A percentile compares a stretch with the other conserved stretches of the same genome.
Evolutionary conservation across 2,888 invertebrate species (phyloP).

Genomic region (Phania funesta): DNA sequence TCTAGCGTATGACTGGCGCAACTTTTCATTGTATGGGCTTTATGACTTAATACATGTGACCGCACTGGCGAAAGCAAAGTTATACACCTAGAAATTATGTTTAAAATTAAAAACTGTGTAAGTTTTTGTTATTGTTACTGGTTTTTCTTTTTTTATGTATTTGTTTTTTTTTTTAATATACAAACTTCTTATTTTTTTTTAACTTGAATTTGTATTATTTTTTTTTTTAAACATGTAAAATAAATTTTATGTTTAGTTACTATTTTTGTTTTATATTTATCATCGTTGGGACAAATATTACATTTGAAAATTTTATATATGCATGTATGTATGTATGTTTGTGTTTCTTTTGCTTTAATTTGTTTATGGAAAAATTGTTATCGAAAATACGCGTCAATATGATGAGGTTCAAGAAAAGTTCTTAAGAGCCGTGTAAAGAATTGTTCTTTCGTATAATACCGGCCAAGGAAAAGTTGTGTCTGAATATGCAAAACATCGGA

Average conservation of each 20-base stretch:
- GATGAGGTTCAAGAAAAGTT: background rate
- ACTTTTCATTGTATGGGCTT: no score
- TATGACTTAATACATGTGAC: no score
- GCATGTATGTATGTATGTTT: constrained; percentile 8
- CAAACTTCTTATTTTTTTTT: constrained; percentile 43
- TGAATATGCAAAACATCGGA: no score
- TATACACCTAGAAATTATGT: no score
- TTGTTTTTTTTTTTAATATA: constrained; percentile 49
- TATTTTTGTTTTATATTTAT: constrained; percentile 61
- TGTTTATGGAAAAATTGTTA: background rate
- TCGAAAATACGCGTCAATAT: background rate
- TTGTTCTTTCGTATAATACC: no score
- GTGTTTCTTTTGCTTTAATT: background rate
- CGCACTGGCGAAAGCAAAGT: no score
- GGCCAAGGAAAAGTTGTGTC: no score
- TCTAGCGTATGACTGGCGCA: no score
- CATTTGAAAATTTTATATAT: constrained; percentile 62
- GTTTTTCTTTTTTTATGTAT: constrained; percentile 57
- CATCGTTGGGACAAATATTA: constrained; percentile 69
- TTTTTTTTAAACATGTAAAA: constrained; percentile 62
- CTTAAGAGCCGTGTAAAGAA: no score
- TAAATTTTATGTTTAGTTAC: constrained; percentile 34
- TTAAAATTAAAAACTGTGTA: no score
- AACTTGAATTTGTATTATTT: constrained; percentile 30
- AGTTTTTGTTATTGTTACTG: no score